phyloP scores from a whole-genome alignment of 2,888 invertebrate genomes.

The Nomada fabriciana region DNA sequence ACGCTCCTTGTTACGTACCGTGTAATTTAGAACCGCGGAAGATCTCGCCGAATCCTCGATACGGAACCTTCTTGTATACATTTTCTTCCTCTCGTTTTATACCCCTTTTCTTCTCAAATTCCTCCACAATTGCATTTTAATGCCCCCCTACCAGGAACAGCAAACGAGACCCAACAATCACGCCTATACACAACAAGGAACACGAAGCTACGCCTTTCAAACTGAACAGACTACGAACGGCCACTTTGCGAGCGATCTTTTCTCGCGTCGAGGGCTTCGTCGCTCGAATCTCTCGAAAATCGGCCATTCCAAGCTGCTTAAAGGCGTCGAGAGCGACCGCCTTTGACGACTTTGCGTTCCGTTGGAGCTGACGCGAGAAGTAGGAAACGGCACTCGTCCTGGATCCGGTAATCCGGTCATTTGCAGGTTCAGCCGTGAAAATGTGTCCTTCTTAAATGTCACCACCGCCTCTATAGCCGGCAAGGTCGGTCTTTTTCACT shows the following conservation, averaged over 20 bases:
- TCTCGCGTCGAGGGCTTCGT: background rate
- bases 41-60: too few species aligned
- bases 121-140: constrained; percentile 1
- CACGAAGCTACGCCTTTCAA: background rate
- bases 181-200: too few species aligned
- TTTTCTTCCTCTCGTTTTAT: too few species aligned
- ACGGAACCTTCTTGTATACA: too few species aligned
- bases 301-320: constrained; percentile 5
- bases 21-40: too few species aligned
- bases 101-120: background rate
- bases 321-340: constrained; percentile 24
- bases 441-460: constrained; percentile 79
- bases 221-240: background rate
- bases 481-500: constrained; percentile 8
- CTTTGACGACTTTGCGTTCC: constrained; percentile 43
- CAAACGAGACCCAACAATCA: background rate
- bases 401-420: constrained; percentile 80
- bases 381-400: constrained; percentile 46
- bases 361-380: constrained; percentile 5
- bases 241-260: background rate
- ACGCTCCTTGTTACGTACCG: background rate
- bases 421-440: constrained; percentile 78
- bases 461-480: constrained; percentile 60
- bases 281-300: background rate
- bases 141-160: background rate